A percentile compares a stretch with the other conserved stretches of the same genome.
Evolutionary conservation across 2,113 vertebrate genomes (phyloP).

Genomic region (Saguinus imperator): DNA sequence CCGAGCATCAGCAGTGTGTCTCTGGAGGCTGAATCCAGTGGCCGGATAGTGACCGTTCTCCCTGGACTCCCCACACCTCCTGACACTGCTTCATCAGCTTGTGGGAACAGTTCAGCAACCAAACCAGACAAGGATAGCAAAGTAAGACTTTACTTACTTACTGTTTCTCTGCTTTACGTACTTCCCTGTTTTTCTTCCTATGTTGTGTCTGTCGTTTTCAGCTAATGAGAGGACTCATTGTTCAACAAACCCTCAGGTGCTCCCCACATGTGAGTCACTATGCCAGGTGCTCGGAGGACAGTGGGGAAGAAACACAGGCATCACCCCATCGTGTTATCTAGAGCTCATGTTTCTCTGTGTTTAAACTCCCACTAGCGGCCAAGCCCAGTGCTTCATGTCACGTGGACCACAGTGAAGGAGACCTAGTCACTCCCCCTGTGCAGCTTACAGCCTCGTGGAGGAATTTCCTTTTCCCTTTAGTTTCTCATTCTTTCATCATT

Average conservation of each 20-base stretch:
- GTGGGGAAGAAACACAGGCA: too few species aligned
- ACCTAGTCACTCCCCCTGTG: background rate
- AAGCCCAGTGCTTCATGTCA: background rate
- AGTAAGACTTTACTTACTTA: conserved; percentile 80
- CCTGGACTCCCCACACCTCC: conserved; percentile 83
- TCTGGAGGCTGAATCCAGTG: conserved; percentile 87
- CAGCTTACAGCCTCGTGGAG: background rate
- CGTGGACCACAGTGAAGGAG: background rate
- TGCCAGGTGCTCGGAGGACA: background rate
- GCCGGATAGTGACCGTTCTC: conserved; percentile 82
- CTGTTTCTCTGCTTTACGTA: background rate
- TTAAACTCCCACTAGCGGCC: background rate
- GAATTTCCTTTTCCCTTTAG: background rate
- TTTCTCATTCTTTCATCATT: background rate
- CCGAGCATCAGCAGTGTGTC: conserved; percentile 85
- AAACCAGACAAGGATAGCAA: conserved; percentile 94
- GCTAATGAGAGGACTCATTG: background rate
- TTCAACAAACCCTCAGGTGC: background rate
- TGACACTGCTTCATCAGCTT: conserved; percentile 80
- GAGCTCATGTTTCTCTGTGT: background rate
- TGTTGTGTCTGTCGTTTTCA: background rate
- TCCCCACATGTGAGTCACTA: background rate
- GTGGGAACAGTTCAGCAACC: conserved; percentile 81
- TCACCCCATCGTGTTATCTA: background rate
- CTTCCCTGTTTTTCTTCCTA: too few species aligned